Evolutionary conservation across 2,888 invertebrate species (phyloP).

Genomic region (Acleris literana): DNA sequence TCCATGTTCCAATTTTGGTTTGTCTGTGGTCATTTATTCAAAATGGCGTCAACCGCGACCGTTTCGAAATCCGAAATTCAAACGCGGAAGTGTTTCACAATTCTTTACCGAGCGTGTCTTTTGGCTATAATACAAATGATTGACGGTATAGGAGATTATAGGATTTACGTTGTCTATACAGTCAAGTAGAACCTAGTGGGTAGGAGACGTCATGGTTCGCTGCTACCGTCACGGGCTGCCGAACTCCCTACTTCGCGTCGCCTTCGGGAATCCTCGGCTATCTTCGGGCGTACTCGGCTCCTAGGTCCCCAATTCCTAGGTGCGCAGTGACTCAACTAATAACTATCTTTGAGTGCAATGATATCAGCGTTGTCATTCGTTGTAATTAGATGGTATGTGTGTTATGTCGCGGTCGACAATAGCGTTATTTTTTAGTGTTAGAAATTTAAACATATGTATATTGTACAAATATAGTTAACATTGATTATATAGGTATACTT

Average conservation of each 20-base stretch:
- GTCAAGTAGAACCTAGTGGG: constrained; percentile 52
- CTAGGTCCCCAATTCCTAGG: constrained; percentile 61
- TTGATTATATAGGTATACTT: too few relatives aligned
- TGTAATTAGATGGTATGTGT: constrained; percentile 49
- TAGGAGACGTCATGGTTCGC: constrained; percentile 64
- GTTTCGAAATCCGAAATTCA: constrained; percentile 23
- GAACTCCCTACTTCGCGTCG: constrained; percentile 58
- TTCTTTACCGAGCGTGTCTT: constrained; percentile 26
- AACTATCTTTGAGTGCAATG: constrained; percentile 61
- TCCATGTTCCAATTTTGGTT: background rate
- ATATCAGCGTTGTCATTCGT: constrained; percentile 57
- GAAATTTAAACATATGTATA: background rate
- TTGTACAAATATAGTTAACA: too few relatives aligned
- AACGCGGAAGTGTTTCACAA: constrained; percentile 32
- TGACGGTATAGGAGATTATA: constrained; percentile 54
- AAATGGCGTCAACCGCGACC: constrained; percentile 22
- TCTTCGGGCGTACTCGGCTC: constrained; percentile 54
- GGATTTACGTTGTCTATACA: constrained; percentile 52
- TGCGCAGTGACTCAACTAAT: constrained; percentile 57
- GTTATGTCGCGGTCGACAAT: constrained; percentile 16
- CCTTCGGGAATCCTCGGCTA: constrained; percentile 62
- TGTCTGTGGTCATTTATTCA: constrained; percentile 8
- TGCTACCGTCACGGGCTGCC: constrained; percentile 68
- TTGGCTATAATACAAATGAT: constrained; percentile 43
- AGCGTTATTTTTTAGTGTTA: background rate